Evolutionary conservation across 1,140 invertebrate genomes (phyloP), one percentile per base, ranked within the genome.

Genomic region (Chymomyza costata): DNA sequence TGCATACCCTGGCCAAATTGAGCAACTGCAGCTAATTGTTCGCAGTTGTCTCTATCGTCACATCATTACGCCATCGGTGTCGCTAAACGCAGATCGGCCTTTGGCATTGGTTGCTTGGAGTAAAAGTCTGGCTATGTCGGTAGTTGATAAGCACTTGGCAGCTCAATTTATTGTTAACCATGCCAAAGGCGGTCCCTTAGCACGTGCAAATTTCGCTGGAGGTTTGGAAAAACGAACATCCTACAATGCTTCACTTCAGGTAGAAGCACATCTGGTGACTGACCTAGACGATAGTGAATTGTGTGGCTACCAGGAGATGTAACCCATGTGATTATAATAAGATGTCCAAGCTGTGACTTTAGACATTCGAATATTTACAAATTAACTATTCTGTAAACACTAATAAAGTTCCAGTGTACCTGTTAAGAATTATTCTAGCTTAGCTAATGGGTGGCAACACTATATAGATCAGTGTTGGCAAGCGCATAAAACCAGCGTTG

Each of bases 21-120:
- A 90, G 25, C 61, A 86, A 37, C 86, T 96, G 47, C 90, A 88
- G 74, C 82, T 86, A 34, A 51, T 95, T 1, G 89, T 96, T 0
- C 89, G 76, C 16, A 85, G 86, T 1, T 97, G 95, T 85, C 76
- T 96, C 0, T 90, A 92, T 57, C 89, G 93, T 44, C 93, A 97
- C 82, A 85, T 97, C 0, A 95, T 97, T 41, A 93, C 93, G 2
- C 92, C 95, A 0, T 92, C 91, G 48, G 90, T 87, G 61, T 59
- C 88, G 13, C 73, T 96, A 2, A 84, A 87, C 25, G 67, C 85
- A 25, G 87, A 91, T 16, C 87, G 91, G 89, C 94, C 94, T 0
- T 82, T 95, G 2, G 93, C 91, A 1, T 68, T 96, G 58, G 83
- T 95, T 1, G 87, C 92, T 1, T 95, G 94, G 94, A 93, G 93